phyloP scores from a whole-genome alignment of 2,113 vertebrate species.

The Brevimyrus niger region DNA sequence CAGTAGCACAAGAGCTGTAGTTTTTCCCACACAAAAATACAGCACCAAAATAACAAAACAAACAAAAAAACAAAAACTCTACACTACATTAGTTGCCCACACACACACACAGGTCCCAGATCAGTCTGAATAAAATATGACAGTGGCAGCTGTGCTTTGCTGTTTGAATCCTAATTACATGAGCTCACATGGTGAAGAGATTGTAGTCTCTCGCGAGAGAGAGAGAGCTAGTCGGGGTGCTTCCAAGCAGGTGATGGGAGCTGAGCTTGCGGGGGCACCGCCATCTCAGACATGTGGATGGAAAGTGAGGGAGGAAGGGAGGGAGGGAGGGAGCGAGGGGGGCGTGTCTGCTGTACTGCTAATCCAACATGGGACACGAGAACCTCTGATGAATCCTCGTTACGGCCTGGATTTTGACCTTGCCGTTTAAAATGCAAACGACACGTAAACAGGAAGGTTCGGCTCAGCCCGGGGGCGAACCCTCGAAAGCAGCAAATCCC shows the following conservation, averaged over 20 bases:
- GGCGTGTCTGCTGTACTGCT: neutral
- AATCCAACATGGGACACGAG: neutral
- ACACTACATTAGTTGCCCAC: neutral
- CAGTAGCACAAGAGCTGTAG: neutral
- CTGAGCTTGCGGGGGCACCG: neutral
- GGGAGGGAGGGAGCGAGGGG: too few relatives aligned
- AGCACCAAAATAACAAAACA: neutral
- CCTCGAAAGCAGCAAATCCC: neutral
- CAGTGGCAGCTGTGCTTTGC: slow-evolving; percentile 49
- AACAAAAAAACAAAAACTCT: neutral
- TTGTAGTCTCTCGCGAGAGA: neutral
- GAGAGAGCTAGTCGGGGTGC: neutral
- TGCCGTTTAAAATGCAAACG: neutral
- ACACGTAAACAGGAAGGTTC: neutral
- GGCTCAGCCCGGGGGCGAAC: neutral
- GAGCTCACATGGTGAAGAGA: slow-evolving; percentile 38
- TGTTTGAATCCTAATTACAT: slow-evolving; percentile 63
- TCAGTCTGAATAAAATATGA: slow-evolving; percentile 64
- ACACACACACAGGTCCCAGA: slow-evolving; percentile 26
- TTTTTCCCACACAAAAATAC: neutral
- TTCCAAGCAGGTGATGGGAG: neutral
- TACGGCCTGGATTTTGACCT: neutral
- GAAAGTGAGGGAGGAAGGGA: too few relatives aligned
- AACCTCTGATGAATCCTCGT: neutral
- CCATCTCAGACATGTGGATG: neutral